phyloP scores from a whole-genome alignment of 2,888 invertebrate genomes.

The Lampropteryx suffumata region DNA sequence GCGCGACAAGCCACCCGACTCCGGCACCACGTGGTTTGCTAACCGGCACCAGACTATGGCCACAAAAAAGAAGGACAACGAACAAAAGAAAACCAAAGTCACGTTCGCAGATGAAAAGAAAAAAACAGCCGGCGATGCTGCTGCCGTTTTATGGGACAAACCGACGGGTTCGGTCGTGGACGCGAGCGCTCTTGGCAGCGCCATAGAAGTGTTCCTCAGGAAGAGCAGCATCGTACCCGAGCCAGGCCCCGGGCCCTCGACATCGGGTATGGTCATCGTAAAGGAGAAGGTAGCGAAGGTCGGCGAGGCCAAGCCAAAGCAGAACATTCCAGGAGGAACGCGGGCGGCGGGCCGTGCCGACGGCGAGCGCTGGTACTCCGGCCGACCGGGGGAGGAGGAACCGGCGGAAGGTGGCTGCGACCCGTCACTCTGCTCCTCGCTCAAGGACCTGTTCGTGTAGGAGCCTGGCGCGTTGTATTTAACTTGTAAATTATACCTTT shows the following conservation, averaged over 20 bases:
- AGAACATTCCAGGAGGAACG: conserved; percentile 60
- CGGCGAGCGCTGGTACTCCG: conserved; percentile 83
- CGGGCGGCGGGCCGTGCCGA: conserved; percentile 46
- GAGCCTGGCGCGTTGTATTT: conserved; percentile 50
- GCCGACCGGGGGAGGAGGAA: conserved; percentile 87
- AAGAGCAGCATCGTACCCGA: conserved; percentile 78
- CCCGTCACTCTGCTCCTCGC: conserved; percentile 90
- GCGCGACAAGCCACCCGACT: conserved; percentile 68
- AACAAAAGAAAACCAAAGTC: conserved; percentile 77
- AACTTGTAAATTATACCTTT: conserved; percentile 70
- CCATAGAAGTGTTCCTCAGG: conserved; percentile 91
- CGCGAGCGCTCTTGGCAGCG: conserved; percentile 90
- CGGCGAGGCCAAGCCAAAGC: conserved; percentile 66
- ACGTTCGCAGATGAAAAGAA: conserved; percentile 85
- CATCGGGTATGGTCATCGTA: conserved; percentile 48
- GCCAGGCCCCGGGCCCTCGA: conserved; percentile 58
- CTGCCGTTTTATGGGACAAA: conserved; percentile 89
- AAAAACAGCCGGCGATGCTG: conserved; percentile 79
- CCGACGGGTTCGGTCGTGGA: conserved; percentile 91
- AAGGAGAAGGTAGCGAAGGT: conserved; percentile 51
- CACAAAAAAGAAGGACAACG: conserved; percentile 82
- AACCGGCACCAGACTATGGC: conserved; percentile 90
- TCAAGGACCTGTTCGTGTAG: conserved; percentile 94
- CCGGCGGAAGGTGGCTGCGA: conserved; percentile 89
- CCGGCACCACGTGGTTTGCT: conserved; percentile 89